These are phyloP conservation scores for Cheilosia scutellata DNA, from an alignment of 2,888 invertebrate genomes.

Conservation along the genomic window DNA sequence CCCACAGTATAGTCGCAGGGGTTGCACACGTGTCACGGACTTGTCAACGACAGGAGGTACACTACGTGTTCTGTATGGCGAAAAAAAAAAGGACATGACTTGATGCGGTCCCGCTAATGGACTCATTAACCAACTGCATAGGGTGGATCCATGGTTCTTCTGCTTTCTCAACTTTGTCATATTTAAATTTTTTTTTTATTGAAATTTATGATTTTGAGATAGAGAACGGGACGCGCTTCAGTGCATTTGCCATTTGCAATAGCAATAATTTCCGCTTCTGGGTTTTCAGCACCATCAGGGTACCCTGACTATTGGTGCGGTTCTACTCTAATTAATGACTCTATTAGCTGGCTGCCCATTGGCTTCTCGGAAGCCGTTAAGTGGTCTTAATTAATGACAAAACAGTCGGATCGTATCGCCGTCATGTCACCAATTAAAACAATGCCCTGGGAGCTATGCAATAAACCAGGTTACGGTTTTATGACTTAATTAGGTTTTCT, in stretches of 20 bases:
- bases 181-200: constrained; percentile 62
- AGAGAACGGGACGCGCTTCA: constrained; percentile 41
- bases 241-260: constrained; percentile 75
- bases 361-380: constrained; percentile 55
- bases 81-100: constrained; percentile 45
- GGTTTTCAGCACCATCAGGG: constrained; percentile 68
- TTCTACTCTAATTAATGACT: constrained; percentile 64
- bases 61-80: background rate
- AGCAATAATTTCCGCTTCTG: constrained; percentile 75
- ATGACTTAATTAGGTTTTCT: constrained; percentile 67
- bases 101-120: constrained; percentile 64
- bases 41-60: constrained; percentile 53
- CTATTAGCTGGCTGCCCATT: constrained; percentile 68
- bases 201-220: constrained; percentile 73
- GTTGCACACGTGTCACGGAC: constrained; percentile 70
- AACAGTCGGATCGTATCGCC: constrained; percentile 47
- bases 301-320: background rate
- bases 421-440: constrained; percentile 71
- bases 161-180: constrained; percentile 49
- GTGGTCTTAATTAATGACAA: constrained; percentile 74
- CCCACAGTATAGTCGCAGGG: constrained; percentile 34
- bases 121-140: constrained; percentile 49
- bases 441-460: constrained; percentile 56
- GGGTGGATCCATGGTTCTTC: constrained; percentile 2
- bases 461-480: constrained; percentile 68